These are phyloP conservation scores for Sinocyclocheilus anophthalmus DNA, from an alignment of 2,113 vertebrate species.

Conservation along the genomic window DNA sequence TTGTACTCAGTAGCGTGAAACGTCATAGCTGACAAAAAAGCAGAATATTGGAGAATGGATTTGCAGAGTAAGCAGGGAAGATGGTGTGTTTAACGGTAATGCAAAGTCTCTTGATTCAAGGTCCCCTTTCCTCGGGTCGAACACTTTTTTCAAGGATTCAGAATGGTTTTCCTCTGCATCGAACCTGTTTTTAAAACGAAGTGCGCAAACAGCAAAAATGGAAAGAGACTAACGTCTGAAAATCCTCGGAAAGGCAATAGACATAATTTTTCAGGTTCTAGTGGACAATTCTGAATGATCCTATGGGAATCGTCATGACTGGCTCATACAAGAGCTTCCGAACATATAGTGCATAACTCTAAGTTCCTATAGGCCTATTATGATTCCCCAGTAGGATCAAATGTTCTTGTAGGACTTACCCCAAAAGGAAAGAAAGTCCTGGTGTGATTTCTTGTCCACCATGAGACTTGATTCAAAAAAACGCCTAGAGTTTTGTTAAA, in stretches of 20 bases:
- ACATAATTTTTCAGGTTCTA: neutral
- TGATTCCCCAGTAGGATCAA: neutral
- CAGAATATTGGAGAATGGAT: neutral
- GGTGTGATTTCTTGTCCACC: neutral
- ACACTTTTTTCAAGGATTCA: conserved; percentile 94
- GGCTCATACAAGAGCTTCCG: neutral
- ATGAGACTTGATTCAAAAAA: neutral
- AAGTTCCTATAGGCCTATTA: neutral
- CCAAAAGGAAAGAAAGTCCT: neutral
- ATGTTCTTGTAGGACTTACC: neutral
- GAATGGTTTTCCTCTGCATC: conserved; percentile 89
- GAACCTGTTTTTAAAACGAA: conserved; percentile 68
- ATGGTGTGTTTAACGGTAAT: conserved; percentile 65
- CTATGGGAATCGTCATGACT: neutral
- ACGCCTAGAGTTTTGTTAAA: neutral
- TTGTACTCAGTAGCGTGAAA: neutral
- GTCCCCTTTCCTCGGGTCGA: conserved; percentile 89
- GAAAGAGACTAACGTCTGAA: no score
- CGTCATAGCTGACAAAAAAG: neutral
- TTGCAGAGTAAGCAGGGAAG: neutral
- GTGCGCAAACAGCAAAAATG: neutral
- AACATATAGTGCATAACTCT: neutral
- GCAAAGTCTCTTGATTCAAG: conserved; percentile 83
- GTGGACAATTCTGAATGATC: neutral
- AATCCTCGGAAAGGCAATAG: neutral